phyloP scores from a whole-genome alignment of 2,113 vertebrate species.

The Phyllopteryx taeniolatus region DNA sequence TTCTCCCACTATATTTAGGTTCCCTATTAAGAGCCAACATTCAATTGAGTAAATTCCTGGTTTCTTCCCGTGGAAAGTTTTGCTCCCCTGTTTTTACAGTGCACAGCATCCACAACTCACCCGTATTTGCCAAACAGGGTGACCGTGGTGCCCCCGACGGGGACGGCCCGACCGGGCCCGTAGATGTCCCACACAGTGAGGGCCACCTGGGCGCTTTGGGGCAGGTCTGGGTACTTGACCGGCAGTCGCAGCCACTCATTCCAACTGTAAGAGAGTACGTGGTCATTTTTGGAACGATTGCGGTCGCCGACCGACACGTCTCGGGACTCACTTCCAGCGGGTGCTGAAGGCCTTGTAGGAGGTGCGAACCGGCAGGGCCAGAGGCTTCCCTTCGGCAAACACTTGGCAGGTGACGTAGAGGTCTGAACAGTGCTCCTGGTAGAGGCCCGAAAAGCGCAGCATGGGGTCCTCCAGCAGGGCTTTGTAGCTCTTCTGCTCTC shows the following conservation, averaged over 20 bases:
- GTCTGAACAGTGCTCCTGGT: constrained; percentile 95
- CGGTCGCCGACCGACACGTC: neutral
- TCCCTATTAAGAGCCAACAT: neutral
- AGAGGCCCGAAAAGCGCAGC: constrained; percentile 93
- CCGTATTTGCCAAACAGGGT: constrained; percentile 96
- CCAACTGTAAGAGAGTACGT: constrained; percentile 75
- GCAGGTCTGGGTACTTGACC: constrained; percentile 94
- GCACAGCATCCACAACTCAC: constrained; percentile 58
- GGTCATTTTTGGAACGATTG: no score
- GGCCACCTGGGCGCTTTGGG: constrained; percentile 91
- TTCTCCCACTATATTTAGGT: no score
- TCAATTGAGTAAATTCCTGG: no score
- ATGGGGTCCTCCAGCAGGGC: constrained; percentile 90
- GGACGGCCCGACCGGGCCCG: constrained; percentile 89
- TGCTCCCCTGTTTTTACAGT: neutral
- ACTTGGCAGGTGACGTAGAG: constrained; percentile 97
- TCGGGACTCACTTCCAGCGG: constrained; percentile 91
- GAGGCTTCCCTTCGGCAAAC: constrained; percentile 94
- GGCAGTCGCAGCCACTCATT: constrained; percentile 96
- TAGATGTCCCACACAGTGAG: constrained; percentile 97
- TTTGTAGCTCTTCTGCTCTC: constrained; percentile 96
- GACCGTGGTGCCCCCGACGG: constrained; percentile 94
- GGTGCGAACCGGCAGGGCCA: constrained; percentile 92
- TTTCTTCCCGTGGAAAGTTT: neutral
- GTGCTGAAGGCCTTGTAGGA: constrained; percentile 98